Evolutionary conservation across 2,888 invertebrate genomes (phyloP).

Genomic region (Eurytoma californica): DNA sequence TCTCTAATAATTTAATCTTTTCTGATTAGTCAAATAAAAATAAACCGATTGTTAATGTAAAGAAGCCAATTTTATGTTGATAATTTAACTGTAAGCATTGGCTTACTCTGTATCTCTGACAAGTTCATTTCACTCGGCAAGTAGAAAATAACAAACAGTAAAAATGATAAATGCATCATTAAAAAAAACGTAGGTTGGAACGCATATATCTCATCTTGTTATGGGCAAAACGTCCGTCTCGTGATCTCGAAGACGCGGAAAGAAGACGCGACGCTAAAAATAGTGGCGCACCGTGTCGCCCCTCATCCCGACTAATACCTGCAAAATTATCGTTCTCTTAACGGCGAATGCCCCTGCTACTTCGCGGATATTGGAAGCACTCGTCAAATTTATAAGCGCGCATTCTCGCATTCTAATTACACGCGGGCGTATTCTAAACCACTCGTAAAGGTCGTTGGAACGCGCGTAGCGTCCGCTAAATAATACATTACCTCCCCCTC

Average conservation of each 20-base stretch:
- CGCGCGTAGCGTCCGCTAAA: conserved; percentile 38
- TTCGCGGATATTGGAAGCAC: background rate
- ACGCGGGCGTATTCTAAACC: conserved; percentile 34
- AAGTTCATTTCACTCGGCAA: conserved; percentile 13
- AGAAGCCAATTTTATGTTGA: conserved; percentile 20
- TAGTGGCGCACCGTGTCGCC: too few relatives aligned
- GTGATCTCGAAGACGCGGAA: too few relatives aligned
- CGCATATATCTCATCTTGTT: background rate
- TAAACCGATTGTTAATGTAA: background rate
- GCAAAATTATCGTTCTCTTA: background rate
- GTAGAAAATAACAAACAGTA: conserved; percentile 7
- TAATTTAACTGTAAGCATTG: conserved; percentile 27
- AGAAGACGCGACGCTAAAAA: too few relatives aligned
- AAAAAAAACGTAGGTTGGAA: conserved; percentile 14
- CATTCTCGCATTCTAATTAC: conserved; percentile 46
- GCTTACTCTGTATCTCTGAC: conserved; percentile 6
- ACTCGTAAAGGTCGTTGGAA: conserved; percentile 40
- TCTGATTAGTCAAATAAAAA: too few relatives aligned
- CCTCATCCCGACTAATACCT: background rate
- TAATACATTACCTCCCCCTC: conserved; percentile 33
- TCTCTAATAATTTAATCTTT: too few relatives aligned
- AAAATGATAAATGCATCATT: conserved; percentile 4
- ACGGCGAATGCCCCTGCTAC: background rate
- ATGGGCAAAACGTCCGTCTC: too few relatives aligned
- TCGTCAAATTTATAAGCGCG: conserved; percentile 12